These are phyloP conservation scores for Homalodisca vitripennis DNA, from an alignment of 1,140 invertebrate genomes.

Conservation along the genomic window DNA sequence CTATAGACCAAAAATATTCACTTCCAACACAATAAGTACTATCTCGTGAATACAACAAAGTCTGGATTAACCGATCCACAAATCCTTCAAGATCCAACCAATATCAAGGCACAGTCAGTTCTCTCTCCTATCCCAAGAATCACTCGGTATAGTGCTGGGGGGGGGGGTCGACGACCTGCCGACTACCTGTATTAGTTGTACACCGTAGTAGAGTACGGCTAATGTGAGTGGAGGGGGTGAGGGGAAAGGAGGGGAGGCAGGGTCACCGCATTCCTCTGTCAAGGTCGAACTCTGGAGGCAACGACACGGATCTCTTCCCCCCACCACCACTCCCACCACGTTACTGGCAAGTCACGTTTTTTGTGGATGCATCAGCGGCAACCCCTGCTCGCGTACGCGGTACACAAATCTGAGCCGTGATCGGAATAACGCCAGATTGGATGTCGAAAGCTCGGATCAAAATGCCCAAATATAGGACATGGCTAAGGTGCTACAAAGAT, in stretches of 20 bases:
- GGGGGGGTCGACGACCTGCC: not conserved
- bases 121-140: not conserved
- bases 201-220: not conserved
- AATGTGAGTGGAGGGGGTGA: not conserved
- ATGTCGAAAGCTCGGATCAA: no score
- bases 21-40: no score
- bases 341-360: not conserved
- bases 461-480: no score
- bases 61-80: no score
- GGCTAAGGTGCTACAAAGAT: no score
- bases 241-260: not conserved
- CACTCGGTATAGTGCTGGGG: not conserved
- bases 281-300: constrained; percentile 23
- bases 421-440: not conserved
- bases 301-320: constrained; percentile 32
- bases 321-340: not conserved
- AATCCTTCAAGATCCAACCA: no score
- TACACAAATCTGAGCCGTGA: not conserved
- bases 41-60: no score
- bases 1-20: no score
- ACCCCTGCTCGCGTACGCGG: constrained; percentile 50
- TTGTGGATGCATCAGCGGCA: constrained; percentile 50
- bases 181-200: constrained; percentile 16
- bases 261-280: constrained; percentile 23
- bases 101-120: no score